These are phyloP conservation scores for Corythaeola cristata DNA, from an alignment of 2,113 vertebrate genomes.

Conservation along the genomic window DNA sequence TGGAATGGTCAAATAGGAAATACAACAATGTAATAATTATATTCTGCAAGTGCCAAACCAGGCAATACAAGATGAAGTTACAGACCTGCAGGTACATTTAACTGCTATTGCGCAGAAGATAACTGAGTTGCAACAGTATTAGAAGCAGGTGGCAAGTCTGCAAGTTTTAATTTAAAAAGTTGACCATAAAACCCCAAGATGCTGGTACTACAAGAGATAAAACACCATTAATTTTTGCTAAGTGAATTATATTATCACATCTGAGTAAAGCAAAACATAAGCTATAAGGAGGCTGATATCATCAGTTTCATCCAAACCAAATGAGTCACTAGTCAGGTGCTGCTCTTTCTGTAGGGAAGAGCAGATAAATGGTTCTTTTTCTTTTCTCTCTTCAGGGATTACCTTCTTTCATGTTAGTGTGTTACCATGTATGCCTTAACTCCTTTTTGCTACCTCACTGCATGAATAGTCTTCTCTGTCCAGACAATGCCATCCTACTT, in stretches of 20 bases:
- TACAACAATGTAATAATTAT: not conserved
- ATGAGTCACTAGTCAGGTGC: not conserved
- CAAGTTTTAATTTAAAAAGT: not conserved
- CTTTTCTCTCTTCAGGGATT: not conserved
- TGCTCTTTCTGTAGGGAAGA: not conserved
- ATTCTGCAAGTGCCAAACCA: not conserved
- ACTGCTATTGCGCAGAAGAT: not conserved
- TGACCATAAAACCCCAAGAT: not conserved
- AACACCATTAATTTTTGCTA: not conserved
- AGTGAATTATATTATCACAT: not conserved
- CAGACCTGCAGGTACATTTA: not conserved
- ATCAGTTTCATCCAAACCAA: not conserved
- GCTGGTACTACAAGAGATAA: not conserved
- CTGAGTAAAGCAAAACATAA: not conserved
- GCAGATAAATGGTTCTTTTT: not conserved
- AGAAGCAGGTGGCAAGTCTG: not conserved
- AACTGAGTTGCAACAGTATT: not conserved
- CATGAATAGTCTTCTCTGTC: not conserved
- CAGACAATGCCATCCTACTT: not conserved
- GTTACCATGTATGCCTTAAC: not conserved
- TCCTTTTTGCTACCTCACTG: not conserved
- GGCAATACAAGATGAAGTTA: not conserved
- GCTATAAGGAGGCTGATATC: not conserved
- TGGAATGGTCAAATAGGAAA: not conserved
- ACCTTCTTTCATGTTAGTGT: not conserved